Evolutionary conservation across 2,113 vertebrate genomes (phyloP), one percentile per base, ranked within the genome.

Genomic region (Neodon shergylaensis): DNA sequence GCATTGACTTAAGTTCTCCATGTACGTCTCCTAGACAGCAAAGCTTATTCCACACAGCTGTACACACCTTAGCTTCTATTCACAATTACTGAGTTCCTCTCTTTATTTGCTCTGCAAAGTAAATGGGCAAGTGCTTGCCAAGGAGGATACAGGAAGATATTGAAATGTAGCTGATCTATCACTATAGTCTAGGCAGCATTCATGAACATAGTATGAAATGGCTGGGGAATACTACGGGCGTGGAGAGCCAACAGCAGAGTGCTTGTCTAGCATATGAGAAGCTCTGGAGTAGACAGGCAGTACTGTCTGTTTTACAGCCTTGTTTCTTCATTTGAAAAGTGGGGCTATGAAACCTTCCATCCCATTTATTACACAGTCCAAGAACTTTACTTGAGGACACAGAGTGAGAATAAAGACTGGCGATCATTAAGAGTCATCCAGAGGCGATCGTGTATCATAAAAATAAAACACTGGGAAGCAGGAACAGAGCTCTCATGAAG

Each of bases 241-340:
- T 42, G 36, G 9, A n/a, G n/a, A 66, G 47, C 3, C n/a, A 72
- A 54, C 4, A 22, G 13, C 5, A 10, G 52, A 63, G n/a, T 21
- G 61, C 42, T 47, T 61, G 13, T 3, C 78, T 72, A 22, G 7
- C 70, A 24, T 17, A 24, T 47, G 24, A 54, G 26, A 73, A 3
- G 52, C 68, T 54, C 49, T 47, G 49, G 3, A 70, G 70, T 44
- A 9, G 36, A 91, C 52, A 9, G 36, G 10, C 24, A 68, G 31
- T 14, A n/a, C 72, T 21, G 31, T 17, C 17, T 17, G 7, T 81
- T 13, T 16, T 33, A 52, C 13, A 52, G 63, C 7, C 28, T 52
- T 95, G 33, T 84, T 95, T 94, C 70, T 84, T 84, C 58, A 61
- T 52, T 24, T 94, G 74, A 92, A 83, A 91, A 90, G 70, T 54